Conservation (phyloP, 2,888 invertebrate species). For the Ommatoiulus sabulosus region DNA sequence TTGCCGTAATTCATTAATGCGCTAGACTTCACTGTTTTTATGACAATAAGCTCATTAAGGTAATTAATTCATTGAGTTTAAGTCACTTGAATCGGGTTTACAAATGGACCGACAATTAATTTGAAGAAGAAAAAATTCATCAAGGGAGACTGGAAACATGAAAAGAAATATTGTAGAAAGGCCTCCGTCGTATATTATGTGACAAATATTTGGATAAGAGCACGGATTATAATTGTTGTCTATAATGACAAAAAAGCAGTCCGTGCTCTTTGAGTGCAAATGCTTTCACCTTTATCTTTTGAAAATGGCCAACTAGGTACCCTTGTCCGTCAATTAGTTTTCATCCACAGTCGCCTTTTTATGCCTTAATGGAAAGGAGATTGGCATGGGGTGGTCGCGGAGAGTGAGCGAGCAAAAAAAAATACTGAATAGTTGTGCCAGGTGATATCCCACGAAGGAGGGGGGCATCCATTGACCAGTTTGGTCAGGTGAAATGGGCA, state of each 20-base stretch:
- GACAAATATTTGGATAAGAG: slow-evolving; percentile 36
- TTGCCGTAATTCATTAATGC: too few species aligned
- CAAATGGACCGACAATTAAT: background rate
- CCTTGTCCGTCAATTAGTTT: slow-evolving; percentile 43
- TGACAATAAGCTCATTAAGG: background rate
- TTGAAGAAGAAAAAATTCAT: background rate
- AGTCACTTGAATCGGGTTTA: background rate
- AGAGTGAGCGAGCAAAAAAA: slow-evolving; percentile 6
- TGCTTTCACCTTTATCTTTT: slow-evolving; percentile 31
- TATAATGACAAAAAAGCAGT: slow-evolving; percentile 41
- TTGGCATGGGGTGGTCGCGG: slow-evolving; percentile 11
- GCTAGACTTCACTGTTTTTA: too few species aligned
- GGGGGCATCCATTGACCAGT: slow-evolving; percentile 49
- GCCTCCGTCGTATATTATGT: background rate
- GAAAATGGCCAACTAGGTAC: slow-evolving; percentile 43
- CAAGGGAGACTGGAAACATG: background rate
- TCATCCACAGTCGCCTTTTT: slow-evolving; percentile 25
- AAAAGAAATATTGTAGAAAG: background rate
- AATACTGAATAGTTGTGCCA: slow-evolving; percentile 32
- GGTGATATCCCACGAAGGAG: slow-evolving; percentile 44
- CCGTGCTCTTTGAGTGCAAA: slow-evolving; percentile 32
- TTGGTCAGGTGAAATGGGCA: slow-evolving; percentile 48
- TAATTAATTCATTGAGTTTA: background rate
- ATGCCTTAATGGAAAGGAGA: slow-evolving; percentile 43
- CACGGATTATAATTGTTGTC: slow-evolving; percentile 23